phyloP scores from a whole-genome alignment of 2,797 vertebrate species.

The Furcifer pardalis region DNA sequence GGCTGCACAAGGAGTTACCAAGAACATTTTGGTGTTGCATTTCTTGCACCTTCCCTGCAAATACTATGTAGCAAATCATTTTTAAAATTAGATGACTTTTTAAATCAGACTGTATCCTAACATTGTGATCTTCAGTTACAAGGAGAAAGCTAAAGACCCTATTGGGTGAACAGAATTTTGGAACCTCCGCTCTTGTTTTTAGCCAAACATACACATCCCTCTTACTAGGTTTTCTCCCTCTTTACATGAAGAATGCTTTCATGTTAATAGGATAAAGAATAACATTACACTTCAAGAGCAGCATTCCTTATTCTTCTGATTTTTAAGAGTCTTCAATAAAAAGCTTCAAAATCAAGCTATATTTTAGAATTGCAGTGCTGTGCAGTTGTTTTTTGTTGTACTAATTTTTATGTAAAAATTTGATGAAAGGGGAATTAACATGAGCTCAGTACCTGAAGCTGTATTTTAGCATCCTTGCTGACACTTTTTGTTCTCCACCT shows the following conservation, averaged over 20 bases:
- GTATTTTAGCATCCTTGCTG: constrained; percentile 99
- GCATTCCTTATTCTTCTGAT: constrained; percentile 28
- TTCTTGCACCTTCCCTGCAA: not conserved
- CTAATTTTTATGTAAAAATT: constrained; percentile 34
- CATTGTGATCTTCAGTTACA: not conserved
- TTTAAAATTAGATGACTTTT: not conserved
- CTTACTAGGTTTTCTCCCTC: not conserved
- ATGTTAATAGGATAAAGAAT: constrained; percentile 18
- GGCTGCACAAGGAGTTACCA: not conserved
- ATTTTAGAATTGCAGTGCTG: not conserved
- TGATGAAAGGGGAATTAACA: constrained; percentile 54
- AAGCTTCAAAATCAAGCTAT: not conserved
- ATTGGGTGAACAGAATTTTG: not conserved
- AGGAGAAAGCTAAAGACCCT: not conserved
- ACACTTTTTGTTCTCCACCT: constrained; percentile 99
- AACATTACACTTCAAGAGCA: constrained; percentile 34
- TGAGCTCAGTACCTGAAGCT: constrained; percentile 92
- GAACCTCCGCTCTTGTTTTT: not conserved
- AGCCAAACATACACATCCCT: not conserved
- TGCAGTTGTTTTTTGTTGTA: not conserved
- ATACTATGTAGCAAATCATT: not conserved
- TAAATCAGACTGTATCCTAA: not conserved
- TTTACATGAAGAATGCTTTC: constrained; percentile 29
- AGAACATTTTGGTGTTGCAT: not conserved
- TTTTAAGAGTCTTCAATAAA: constrained; percentile 20